Base-by-base conservation (phyloP, 1,140 invertebrate genomes). In the Drosophila yakuba region DNA sequence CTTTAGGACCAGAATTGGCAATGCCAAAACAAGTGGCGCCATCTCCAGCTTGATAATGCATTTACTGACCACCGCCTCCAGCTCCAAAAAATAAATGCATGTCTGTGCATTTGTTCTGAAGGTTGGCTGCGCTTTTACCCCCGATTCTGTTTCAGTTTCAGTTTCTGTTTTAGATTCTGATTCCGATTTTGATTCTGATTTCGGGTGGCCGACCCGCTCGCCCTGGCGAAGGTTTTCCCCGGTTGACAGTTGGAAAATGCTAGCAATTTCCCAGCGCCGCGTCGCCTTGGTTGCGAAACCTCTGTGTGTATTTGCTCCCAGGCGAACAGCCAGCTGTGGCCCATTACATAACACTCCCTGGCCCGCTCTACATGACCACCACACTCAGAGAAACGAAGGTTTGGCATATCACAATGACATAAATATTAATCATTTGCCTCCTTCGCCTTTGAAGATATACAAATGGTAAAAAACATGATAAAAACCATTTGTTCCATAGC, bases 11-110 rank as follows among this genome's bases (percentile, higher is more conserved):
- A 32, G 35, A 58, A 71, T 58, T 58, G 66, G 44, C 68, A 71
- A 41, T 57, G 68, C 54, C 66, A 71, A 58, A 71, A 71, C 44
- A 71, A 50, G 66, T 71, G 68, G 68, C 68, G 66, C 68, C 68
- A 43, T 71, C 68, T 72, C 15, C 28, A 38, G 44, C 23, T 35
- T 50, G 61, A 64, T 41, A 68, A 64, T 64, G 64, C 59, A 52
- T 44, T 28, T 44, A 38, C 60, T 44, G 60, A 55, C 51, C 59
- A 32, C 32, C 32, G 32, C 23, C 45, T 10, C 20, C 35, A 25
- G 4, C 60, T 12, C 35, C 20, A 44, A 4, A 25, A 4, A 25
- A 0, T 32, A 17, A 17, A 17, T 17, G 17, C 17, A 17, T 17
- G 17, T 17, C 17, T 17, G 17, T 32, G 38, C 17, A 17, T 35